These are phyloP conservation scores for Seriola aureovittata DNA, from an alignment of 2,113 vertebrate species.

Conservation along the genomic window DNA sequence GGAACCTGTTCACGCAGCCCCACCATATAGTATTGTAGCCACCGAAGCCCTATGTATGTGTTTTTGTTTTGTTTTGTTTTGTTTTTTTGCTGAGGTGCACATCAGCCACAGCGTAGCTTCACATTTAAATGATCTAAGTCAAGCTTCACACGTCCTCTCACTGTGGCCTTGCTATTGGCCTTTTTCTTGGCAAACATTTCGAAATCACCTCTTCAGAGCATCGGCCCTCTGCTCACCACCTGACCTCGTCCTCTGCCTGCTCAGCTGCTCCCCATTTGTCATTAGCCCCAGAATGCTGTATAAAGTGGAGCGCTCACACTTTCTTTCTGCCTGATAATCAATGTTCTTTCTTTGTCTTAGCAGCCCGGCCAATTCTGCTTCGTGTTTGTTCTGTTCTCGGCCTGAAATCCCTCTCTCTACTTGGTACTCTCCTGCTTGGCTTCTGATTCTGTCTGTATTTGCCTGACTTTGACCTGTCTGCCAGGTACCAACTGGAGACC, in stretches of 20 bases:
- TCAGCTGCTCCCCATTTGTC: constrained; percentile 4
- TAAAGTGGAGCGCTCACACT: neutral
- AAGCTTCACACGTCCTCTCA: neutral
- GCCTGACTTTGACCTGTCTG: constrained; percentile 23
- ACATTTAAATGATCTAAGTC: neutral
- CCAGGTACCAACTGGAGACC: constrained; percentile 16
- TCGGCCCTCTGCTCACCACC: neutral
- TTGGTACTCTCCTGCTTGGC: neutral
- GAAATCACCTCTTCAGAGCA: neutral
- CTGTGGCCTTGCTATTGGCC: neutral
- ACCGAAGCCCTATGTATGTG: too few species aligned
- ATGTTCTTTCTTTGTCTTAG: neutral
- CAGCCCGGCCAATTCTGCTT: neutral
- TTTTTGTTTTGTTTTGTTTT: too few species aligned
- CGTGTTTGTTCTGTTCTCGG: neutral
- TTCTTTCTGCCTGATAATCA: constrained; percentile 18
- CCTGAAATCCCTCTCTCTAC: constrained; percentile 8
- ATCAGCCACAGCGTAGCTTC: neutral
- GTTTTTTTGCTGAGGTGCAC: too few species aligned
- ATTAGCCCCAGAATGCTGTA: neutral
- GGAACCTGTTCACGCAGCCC: too few species aligned
- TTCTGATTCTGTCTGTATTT: constrained; percentile 1
- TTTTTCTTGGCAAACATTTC: neutral
- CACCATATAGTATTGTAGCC: too few species aligned
- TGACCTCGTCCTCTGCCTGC: neutral